Percentiles rank a stretch among this genome's conserved stretches.
Evolutionary conservation across 2,888 invertebrate species (phyloP).

Genomic region (Volucella zonaria): DNA sequence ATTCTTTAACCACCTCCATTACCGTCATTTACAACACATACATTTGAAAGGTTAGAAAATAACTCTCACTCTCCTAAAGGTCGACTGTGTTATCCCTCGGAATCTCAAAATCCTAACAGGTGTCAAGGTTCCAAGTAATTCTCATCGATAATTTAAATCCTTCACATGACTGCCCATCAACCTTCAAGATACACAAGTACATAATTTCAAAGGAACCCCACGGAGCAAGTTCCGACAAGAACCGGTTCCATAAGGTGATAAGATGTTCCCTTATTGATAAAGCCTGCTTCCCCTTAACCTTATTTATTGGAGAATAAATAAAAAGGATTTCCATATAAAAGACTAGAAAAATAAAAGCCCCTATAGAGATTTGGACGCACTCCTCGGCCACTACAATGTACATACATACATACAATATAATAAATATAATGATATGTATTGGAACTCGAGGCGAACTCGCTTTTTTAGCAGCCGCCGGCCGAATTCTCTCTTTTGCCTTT

Average conservation of each 20-base stretch:
- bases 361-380: background rate
- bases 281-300: background rate
- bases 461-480: too few species aligned
- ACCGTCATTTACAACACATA: too few species aligned
- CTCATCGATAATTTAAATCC: constrained; percentile 11
- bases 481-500: background rate
- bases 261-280: background rate
- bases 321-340: background rate
- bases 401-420: background rate
- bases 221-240: background rate
- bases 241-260: constrained; percentile 1
- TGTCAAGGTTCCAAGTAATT: constrained; percentile 30
- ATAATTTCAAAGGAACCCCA: background rate
- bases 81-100: too few species aligned
- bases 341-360: constrained; percentile 7
- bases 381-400: constrained; percentile 1
- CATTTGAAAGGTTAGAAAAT: background rate
- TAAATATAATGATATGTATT: background rate
- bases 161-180: constrained; percentile 4
- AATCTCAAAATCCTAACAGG: background rate
- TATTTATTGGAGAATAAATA: background rate
- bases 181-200: background rate
- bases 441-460: background rate
- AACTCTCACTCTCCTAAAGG: background rate
- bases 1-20: too few species aligned